These are phyloP conservation scores for Onthophagus sagittarius DNA, from an alignment of 2,888 invertebrate species.

Conservation along the genomic window DNA sequence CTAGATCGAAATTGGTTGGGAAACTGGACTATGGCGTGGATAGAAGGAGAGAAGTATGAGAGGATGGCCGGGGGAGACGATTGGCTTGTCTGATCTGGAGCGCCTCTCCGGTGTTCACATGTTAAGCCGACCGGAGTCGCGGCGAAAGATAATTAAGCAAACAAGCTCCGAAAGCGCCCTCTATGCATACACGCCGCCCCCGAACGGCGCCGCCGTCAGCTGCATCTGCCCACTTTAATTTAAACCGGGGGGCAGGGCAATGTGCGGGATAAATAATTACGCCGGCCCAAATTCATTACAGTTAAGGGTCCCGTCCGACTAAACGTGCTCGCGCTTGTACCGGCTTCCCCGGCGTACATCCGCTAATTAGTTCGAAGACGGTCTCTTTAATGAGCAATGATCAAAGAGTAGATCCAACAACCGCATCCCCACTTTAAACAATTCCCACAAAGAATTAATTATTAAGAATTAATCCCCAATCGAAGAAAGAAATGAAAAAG, in stretches of 20 bases:
- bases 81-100: conserved; percentile 29
- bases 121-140: conserved; percentile 31
- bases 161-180: conserved; percentile 34
- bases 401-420: neutral
- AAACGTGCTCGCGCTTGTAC: conserved; percentile 21
- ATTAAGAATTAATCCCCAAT: too few species aligned
- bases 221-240: conserved; percentile 40
- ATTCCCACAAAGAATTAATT: neutral
- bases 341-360: conserved; percentile 24
- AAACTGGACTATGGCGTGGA: neutral
- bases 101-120: conserved; percentile 29
- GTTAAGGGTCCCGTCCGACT: conserved; percentile 22
- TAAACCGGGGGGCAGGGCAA: conserved; percentile 28
- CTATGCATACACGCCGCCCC: conserved; percentile 30
- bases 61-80: conserved; percentile 24
- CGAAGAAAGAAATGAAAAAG: neutral
- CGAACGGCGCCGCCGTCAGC: conserved; percentile 33
- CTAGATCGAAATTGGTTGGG: neutral
- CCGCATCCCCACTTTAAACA: neutral
- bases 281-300: conserved; percentile 37
- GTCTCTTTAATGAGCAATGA: neutral
- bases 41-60: neutral
- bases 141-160: conserved; percentile 36
- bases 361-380: neutral
- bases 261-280: conserved; percentile 35